Evolutionary conservation across 2,888 invertebrate genomes (phyloP), one percentile per base, ranked within the genome.

Genomic region (Melanophora roralis): DNA sequence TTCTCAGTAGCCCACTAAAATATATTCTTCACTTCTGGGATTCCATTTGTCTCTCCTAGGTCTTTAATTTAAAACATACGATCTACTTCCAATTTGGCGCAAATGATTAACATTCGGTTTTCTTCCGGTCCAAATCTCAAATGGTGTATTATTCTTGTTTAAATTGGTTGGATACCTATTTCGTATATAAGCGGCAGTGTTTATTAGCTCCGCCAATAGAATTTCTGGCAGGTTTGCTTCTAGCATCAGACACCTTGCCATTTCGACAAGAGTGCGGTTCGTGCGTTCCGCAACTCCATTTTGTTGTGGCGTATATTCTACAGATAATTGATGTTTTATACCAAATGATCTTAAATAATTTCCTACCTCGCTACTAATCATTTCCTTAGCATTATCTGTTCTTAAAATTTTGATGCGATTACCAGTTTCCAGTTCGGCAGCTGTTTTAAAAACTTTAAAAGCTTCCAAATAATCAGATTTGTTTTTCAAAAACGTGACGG

Each of bases 71-170:
- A 34, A 34, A 34, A 34, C 34, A 34, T 34, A 34, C 34, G 34
- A 34, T 34, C 8, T 34, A 34, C 34, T 34, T 6, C 34, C 34
- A 34, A 34, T 34, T 34, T 34, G 4, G 8, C 34, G 34, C 34
- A 59, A 59, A 7, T 59, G 59, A 23, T 38, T 59, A 1, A 59
- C 23, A n/a, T 14, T 23, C 14, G 59, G 51, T 14, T 53, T 53
- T 53, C 32, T n/a, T 1, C 32, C n/a, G 12, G 51, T 32, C 32
- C 51, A 53, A 32, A 53, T 53, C 32, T 32, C 32, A 32, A 32
- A 32, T 11, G 32, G 51, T n/a, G 51, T 53, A 7, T 14, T 9
- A 32, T 32, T 53, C 12, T 53, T 32, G 14, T 53, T 53, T 53
- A 53, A 32, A 32, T 32, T 53, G 1, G 51, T 32, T 6, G 45